Evolutionary conservation across 2,113 vertebrate species (phyloP).

Genomic region (Prionailurus bengalensis): DNA sequence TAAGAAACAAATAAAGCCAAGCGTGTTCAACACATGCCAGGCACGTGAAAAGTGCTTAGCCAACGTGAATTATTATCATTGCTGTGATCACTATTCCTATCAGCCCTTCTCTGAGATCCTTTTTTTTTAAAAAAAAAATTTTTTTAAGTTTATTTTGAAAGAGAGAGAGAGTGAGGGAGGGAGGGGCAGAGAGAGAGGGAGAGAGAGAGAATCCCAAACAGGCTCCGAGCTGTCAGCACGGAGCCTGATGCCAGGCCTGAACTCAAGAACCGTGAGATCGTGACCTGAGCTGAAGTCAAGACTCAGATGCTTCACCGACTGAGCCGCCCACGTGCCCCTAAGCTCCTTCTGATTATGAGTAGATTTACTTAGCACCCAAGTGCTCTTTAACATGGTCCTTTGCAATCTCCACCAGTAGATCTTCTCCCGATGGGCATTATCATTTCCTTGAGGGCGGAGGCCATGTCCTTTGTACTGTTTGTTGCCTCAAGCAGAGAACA

Average conservation of each 20-base stretch:
- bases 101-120: not conserved
- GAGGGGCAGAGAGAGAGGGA: no score
- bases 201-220: no score
- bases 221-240: no score
- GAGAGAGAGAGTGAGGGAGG: no score
- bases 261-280: no score
- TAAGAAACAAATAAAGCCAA: constrained; percentile 26
- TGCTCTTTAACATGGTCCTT: not conserved
- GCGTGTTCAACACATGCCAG: not conserved
- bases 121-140: no score
- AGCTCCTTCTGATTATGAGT: not conserved
- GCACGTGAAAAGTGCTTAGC: not conserved
- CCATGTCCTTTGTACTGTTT: not conserved
- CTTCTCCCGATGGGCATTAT: not conserved
- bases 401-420: not conserved
- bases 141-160: no score
- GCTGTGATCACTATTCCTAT: not conserved
- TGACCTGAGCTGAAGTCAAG: no score
- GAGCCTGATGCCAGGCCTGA: no score
- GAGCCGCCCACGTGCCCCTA: not conserved
- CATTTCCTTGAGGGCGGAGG: not conserved
- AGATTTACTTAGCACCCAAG: not conserved
- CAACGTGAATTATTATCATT: not conserved
- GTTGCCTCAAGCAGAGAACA: not conserved
- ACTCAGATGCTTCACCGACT: no score